These are phyloP conservation scores for Botia kubotai DNA, from an alignment of 2,797 vertebrate genomes.

Conservation along the genomic window DNA sequence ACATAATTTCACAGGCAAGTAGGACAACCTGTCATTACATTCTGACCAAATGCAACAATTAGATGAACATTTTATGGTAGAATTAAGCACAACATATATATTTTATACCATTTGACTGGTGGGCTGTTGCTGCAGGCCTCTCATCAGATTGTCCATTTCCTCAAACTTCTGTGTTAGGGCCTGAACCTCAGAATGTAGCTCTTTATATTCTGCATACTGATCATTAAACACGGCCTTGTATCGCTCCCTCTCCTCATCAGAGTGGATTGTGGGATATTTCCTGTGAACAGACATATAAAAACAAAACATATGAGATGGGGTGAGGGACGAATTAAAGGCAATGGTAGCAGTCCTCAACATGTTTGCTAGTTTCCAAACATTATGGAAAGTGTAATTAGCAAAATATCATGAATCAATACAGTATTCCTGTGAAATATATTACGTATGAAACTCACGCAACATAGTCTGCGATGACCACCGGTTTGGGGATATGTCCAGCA, in stretches of 20 bases:
- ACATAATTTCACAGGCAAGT: too few relatives aligned
- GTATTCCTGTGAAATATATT: background rate
- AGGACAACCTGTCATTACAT: too few relatives aligned
- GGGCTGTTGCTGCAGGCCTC: conserved; percentile 78
- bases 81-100: background rate
- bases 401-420: background rate
- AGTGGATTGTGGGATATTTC: conserved; percentile 89
- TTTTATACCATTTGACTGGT: conserved; percentile 82
- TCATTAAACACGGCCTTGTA: conserved; percentile 97
- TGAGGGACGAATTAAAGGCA: background rate
- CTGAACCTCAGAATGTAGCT: conserved; percentile 91
- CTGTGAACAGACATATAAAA: conserved; percentile 67
- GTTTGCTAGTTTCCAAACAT: background rate
- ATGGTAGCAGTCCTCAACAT: background rate
- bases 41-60: too few relatives aligned
- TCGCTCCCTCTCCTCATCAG: conserved; percentile 87
- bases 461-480: conserved; percentile 92
- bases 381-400: background rate
- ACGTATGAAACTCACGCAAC: conserved; percentile 84
- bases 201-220: conserved; percentile 95
- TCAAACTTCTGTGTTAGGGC: conserved; percentile 84
- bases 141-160: conserved; percentile 87
- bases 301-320: background rate
- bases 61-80: too few relatives aligned
- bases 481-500: conserved; percentile 91